Evolutionary conservation across 2,797 vertebrate species (phyloP).

Genomic region (Psittacula derbiana): DNA sequence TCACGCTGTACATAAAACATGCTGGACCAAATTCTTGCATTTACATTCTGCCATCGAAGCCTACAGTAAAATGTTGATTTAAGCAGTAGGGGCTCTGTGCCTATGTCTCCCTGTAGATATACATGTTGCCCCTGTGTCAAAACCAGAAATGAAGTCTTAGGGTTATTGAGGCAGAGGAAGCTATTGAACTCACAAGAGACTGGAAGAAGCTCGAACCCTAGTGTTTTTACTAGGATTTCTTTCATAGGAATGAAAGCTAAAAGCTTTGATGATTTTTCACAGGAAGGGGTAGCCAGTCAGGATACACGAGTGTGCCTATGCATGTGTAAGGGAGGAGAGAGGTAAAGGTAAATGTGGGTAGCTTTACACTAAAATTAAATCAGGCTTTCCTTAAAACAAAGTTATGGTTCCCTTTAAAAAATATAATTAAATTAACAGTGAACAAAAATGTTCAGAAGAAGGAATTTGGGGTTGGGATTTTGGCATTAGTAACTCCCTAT

Average conservation of each 20-base stretch:
- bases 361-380: slow-evolving; percentile 45
- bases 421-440: slow-evolving; percentile 45
- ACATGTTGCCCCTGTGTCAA: background rate
- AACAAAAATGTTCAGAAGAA: slow-evolving; percentile 33
- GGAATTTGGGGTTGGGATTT: slow-evolving; percentile 36
- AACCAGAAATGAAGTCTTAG: slow-evolving; percentile 19
- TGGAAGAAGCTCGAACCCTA: slow-evolving; percentile 28
- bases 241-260: slow-evolving; percentile 3
- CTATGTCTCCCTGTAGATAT: background rate
- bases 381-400: slow-evolving; percentile 65
- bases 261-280: background rate
- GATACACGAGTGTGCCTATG: background rate
- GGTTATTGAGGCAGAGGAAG: slow-evolving; percentile 5
- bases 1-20: background rate
- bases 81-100: background rate
- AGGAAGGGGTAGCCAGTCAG: background rate
- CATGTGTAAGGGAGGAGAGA: background rate
- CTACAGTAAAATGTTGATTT: background rate
- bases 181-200: slow-evolving; percentile 17
- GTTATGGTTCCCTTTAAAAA: slow-evolving; percentile 26
- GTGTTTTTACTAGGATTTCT: slow-evolving; percentile 54
- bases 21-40: background rate
- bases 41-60: background rate
- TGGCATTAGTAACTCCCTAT: slow-evolving; percentile 46
- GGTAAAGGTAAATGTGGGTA: background rate